Conservation (phyloP, 1,140 invertebrate species). For the Drosophila prosaltans region DNA sequence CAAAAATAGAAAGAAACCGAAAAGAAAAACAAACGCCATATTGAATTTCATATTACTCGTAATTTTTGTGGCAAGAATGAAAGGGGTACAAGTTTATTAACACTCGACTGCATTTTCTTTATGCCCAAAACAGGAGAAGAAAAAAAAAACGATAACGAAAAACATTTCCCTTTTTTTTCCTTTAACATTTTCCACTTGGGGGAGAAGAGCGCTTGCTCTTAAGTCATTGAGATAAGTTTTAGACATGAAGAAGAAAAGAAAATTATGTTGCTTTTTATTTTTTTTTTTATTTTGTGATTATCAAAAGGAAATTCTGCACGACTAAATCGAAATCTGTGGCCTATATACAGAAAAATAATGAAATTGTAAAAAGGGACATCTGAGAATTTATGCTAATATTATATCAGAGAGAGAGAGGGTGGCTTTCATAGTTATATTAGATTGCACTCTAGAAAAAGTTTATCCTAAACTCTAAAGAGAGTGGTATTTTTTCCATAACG, state of each 20-base stretch:
- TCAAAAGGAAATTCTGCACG: conserved; percentile 55
- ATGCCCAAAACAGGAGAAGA: neutral
- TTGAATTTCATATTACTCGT: conserved; percentile 1
- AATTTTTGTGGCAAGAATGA: conserved; percentile 1
- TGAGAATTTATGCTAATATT: conserved; percentile 28
- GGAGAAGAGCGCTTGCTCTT: conserved; percentile 1
- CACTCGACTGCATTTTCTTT: conserved; percentile 63
- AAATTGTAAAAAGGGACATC: conserved; percentile 20
- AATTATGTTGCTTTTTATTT: conserved; percentile 24
- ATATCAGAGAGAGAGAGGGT: conserved; percentile 4
- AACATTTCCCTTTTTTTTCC: conserved; percentile 17
- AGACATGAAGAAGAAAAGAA: conserved; percentile 26
- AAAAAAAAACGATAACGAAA: neutral
- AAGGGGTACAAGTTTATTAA: conserved; percentile 51
- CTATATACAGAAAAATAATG: neutral
- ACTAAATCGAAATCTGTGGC: conserved; percentile 40
- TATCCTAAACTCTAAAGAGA: neutral
- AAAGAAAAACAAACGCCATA: neutral
- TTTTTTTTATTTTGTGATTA: conserved; percentile 36
- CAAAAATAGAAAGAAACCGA: conserved; percentile 28
- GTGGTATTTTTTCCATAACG: neutral
- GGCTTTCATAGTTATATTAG: neutral
- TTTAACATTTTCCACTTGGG: conserved; percentile 5
- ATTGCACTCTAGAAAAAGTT: neutral
- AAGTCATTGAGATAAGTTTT: conserved; percentile 44